phyloP scores from a whole-genome alignment of 2,113 vertebrate genomes.

The Neopipo cinnamomea region DNA sequence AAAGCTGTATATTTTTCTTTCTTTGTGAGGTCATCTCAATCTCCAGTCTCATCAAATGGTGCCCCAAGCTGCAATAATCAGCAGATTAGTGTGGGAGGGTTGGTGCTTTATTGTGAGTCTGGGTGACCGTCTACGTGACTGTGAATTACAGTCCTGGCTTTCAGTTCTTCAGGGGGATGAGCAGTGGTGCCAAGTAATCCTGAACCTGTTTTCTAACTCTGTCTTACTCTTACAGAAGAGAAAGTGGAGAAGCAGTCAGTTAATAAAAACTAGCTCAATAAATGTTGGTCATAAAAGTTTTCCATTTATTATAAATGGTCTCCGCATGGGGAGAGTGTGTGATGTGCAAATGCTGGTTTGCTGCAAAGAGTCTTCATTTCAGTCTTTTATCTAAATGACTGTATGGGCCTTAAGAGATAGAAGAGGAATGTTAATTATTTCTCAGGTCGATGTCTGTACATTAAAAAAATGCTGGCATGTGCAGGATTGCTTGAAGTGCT shows the following conservation, averaged over 20 bases:
- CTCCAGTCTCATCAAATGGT: background rate
- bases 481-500: background rate
- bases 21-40: background rate
- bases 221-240: background rate
- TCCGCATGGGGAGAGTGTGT: fast-evolving
- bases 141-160: background rate
- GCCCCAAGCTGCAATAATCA: background rate
- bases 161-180: background rate
- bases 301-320: background rate
- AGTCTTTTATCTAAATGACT: background rate
- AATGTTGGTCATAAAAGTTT: background rate
- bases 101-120: background rate
- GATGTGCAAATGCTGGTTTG: background rate
- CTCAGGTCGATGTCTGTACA: background rate
- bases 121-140: background rate
- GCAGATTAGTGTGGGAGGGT: background rate
- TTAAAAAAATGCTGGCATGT: background rate
- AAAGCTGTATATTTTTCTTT: background rate
- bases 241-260: background rate
- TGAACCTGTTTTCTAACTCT: background rate
- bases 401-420: background rate
- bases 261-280: background rate
- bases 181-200: background rate
- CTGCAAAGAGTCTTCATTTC: background rate
- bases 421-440: background rate